phyloP scores from a whole-genome alignment of 2,797 vertebrate species.

The Sebastes oblongus region DNA sequence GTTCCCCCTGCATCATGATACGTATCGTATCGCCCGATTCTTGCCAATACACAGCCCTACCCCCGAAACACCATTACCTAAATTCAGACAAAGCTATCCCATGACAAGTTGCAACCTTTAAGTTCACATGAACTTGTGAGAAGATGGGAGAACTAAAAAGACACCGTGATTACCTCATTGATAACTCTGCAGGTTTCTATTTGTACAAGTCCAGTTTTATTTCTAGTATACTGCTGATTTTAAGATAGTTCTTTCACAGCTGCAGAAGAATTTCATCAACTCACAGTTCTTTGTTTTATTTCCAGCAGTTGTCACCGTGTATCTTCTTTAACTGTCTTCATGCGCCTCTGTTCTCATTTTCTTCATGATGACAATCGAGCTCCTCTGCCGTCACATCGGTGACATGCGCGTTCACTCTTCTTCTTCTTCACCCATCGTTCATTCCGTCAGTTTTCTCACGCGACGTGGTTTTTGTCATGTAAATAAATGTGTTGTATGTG shows the following conservation, averaged over 20 bases:
- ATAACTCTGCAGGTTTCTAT: background rate
- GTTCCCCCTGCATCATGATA: rapidly evolving
- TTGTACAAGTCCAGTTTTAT: background rate
- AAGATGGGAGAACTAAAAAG: background rate
- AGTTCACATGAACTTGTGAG: background rate
- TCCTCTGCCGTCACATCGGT: slow-evolving; percentile 12
- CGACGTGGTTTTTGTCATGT: slow-evolving; percentile 6
- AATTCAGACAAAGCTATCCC: background rate
- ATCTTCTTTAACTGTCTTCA: background rate
- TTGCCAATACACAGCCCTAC: too few relatives aligned
- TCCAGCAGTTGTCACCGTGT: background rate
- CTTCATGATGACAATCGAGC: background rate
- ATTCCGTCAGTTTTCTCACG: background rate
- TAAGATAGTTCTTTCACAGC: slow-evolving; percentile 25
- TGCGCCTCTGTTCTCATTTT: background rate
- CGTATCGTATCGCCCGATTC: rapidly evolving
- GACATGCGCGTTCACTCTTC: slow-evolving; percentile 24
- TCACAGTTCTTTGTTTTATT: background rate
- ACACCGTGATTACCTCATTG: background rate
- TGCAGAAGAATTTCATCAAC: background rate
- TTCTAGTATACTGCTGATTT: slow-evolving; percentile 21
- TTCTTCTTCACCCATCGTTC: background rate
- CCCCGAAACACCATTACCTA: background rate
- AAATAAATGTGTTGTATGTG: slow-evolving; percentile 37
- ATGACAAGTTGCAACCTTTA: background rate